Evolutionary conservation across 1,140 invertebrate genomes (phyloP).

Genomic region (Thaumetopoea pityocampa): DNA sequence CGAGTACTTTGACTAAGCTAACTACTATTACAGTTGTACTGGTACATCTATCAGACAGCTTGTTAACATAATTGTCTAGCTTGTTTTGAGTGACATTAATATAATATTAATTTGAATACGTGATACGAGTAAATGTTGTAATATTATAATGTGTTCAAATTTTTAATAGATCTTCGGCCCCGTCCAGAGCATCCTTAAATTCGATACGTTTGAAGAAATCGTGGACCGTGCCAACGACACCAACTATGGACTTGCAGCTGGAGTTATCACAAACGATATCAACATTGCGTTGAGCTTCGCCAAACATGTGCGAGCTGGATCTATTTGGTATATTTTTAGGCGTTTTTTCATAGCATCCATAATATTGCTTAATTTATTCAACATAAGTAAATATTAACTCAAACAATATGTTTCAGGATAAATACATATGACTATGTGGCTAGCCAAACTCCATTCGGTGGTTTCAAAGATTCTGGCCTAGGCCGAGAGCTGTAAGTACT

Average conservation of each 20-base stretch:
- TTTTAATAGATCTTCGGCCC: constrained; percentile 87
- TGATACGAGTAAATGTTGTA: too few relatives aligned
- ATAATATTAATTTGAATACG: too few relatives aligned
- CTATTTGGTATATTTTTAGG: constrained; percentile 83
- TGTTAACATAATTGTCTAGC: too few relatives aligned
- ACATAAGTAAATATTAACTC: too few relatives aligned
- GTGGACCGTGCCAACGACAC: constrained; percentile 93
- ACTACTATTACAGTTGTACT: too few relatives aligned
- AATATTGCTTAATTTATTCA: constrained; percentile 4
- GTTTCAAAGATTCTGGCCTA: constrained; percentile 87
- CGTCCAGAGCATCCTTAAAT: constrained; percentile 93
- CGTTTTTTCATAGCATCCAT: too few relatives aligned
- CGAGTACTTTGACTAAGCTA: too few relatives aligned
- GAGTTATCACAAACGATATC: constrained; percentile 91
- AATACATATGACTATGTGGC: constrained; percentile 84
- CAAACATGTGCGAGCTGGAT: constrained; percentile 88
- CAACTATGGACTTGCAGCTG: constrained; percentile 92
- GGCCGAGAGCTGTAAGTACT: constrained; percentile 82
- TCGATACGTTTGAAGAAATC: constrained; percentile 91
- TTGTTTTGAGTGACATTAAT: too few relatives aligned
- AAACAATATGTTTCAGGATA: constrained; percentile 78
- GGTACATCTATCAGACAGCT: too few relatives aligned
- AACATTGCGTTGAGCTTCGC: constrained; percentile 87
- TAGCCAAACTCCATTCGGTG: constrained; percentile 86
- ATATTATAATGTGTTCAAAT: too few relatives aligned